Conservation (phyloP, 2,113 vertebrate species). For the Crotalus tigris region DNA sequence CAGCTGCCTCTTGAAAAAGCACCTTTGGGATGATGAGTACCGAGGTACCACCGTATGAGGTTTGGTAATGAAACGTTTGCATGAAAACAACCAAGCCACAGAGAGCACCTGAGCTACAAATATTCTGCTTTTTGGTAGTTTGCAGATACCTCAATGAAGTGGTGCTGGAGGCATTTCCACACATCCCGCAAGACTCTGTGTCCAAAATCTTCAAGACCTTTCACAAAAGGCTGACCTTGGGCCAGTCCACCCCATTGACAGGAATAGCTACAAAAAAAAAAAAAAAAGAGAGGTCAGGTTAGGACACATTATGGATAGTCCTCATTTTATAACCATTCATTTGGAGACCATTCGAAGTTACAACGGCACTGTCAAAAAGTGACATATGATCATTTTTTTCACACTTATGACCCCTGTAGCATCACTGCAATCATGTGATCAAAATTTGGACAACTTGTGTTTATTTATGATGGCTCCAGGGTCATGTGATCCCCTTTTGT, state of each 20-base stretch:
- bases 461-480: not conserved
- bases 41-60: too few relatives aligned
- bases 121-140: too few relatives aligned
- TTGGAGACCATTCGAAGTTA: not conserved
- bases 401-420: not conserved
- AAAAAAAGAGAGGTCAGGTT: too few relatives aligned
- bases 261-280: conserved; percentile 59
- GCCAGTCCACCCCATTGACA: conserved; percentile 80
- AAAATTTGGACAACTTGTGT: not conserved
- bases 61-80: too few relatives aligned
- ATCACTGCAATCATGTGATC: not conserved
- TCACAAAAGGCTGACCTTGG: conserved; percentile 73
- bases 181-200: conserved; percentile 75
- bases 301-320: not conserved
- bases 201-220: conserved; percentile 76
- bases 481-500: not conserved
- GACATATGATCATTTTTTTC: not conserved
- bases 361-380: not conserved
- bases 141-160: conserved; percentile 46
- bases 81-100: too few relatives aligned
- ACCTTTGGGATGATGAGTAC: too few relatives aligned
- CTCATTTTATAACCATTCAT: not conserved
- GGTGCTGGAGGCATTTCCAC: conserved; percentile 67
- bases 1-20: too few relatives aligned
- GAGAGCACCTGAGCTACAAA: too few relatives aligned